Evolutionary conservation across 2,888 invertebrate species (phyloP), one percentile per base, ranked within the genome.

Genomic region (Drosophila subquinaria): DNA sequence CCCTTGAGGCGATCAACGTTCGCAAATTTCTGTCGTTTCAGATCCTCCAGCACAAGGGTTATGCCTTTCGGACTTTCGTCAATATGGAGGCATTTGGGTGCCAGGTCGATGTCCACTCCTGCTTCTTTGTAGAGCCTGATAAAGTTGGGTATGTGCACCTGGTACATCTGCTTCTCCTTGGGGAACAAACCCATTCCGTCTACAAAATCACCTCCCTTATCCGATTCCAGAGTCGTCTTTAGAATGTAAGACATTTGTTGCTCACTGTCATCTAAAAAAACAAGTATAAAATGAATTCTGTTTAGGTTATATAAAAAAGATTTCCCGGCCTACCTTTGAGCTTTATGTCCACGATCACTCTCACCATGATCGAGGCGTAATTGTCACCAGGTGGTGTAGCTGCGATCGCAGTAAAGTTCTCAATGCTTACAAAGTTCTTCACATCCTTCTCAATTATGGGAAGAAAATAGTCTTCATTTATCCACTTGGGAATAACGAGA

Each of bases 371-470:
- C 1, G 92, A 91, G 3, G 90, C 78, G 23, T 87, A 92, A 64
- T 92, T 92, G 48, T 92, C 92, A 3, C 91, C 92, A 0, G 90
- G 86, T 0, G 80, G 82, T 20, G 90, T 91, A 5, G 91, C 91
- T 10, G 92, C 90, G 10, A 85, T 73, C 0, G 87, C 45, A 4
- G 56, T 70, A 35, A 91, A 87, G 6, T 66, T 79, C 2, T 73
- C 59, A 9, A 92, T 79, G 52, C 68, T 66, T 0, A 62, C 53
- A 30, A 82, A 86, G 11, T 80, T 52, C 0, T 73, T 45, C 1
- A 86, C 71, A 75, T 91, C 79, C 52, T 82, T 79, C 27, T 81
- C 74, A 0, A 91, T 35, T 45, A 91, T 89, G 4, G 74, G 73
- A 0, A 20, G 36, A 27, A 91, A 89, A 27, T 86, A 91, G 0